Evolutionary conservation across 1,140 invertebrate species (phyloP), one percentile per base, ranked within the genome.

Genomic region (Trichonephila inaurata): DNA sequence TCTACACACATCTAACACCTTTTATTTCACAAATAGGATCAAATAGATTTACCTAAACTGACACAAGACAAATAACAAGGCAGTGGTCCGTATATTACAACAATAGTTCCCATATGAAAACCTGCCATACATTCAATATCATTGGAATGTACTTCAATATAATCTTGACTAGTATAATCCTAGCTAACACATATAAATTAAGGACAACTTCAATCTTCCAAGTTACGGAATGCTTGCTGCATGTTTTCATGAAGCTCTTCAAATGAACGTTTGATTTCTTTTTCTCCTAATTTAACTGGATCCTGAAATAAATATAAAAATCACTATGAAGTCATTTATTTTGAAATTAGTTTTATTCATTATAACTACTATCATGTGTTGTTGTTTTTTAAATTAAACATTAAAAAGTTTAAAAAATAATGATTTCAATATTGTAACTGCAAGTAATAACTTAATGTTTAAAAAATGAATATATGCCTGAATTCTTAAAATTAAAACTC

Each of bases 251-350:
- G 97, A 40, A 99, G 96, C 95, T 99, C 98, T 95, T 99, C 99
- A 95, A 98, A 99, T 95, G 99, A 99, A 82, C 98, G 97, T 96
- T 98, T 98, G 96, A 99, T 99, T 96, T 99, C 99, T 4, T 97
- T 97, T 96, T 99, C 99, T 64, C 99, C 99, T 94, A 99, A 99
- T 96, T 99, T 99, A 14, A 99, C 97, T 64, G 99, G 99, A 96
- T 99, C 99, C 98, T 99, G 95, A 92, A 96, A 95, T 86, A 95
- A 95, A 62, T 93, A 94, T 95, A 94, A 91, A 51, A 7, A 51
- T 51, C 10, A 7, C 0, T 28, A 28, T 28, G 1, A 28, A 40
- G 33, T 4, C 2, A 40, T 1, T 3, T 40, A 40, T 40, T 40
- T 40, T 40, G 33, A 40, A 40, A 40, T 40, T 40, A 40, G 4